Evolutionary conservation across 1,140 invertebrate genomes (phyloP), one percentile per base, ranked within the genome.

Genomic region (Meteorus sp.): DNA sequence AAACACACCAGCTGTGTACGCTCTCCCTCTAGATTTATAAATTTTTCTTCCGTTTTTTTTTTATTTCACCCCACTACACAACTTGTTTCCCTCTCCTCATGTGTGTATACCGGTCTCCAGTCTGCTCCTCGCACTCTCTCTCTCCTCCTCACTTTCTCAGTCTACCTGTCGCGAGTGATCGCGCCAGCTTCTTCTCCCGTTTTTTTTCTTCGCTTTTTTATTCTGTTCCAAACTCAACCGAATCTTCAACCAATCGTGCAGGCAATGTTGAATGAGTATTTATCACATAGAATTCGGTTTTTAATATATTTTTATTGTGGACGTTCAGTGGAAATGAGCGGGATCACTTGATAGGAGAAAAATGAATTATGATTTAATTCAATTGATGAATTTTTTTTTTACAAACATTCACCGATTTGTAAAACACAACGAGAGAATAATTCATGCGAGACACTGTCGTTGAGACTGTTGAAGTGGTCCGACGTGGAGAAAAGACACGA

Each of bases 1-100:
- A 4, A 27, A 22, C 25, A 17, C 60, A 54, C 47, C 59, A 54
- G 64, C 56, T 55, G 44, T 62, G 47, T 54, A 33, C 56, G 29
- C 29, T 57, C 62, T 63, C 56, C 57, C 55, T 54, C 44, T 47
- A 25, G 19, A 39, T 29, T 29, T 43, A 27, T 47, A 35, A 11
- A 35, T 35, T 35, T 13, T 35, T n/a, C 33, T 35, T 35, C 33
- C 13, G 9, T 8, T 35, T 13, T 35, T 35, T 35, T n/a, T 35
- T 35, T 45, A 60, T 27, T 56, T 23, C 41, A 15, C 19, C 33
- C 48, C 59, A 23, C 33, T 31, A 25, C 27, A 19, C 8, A 7
- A n/a, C 17, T 5, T 31, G 2, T n/a, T 25, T 37, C 29, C 19
- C 44, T 48, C 37, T 45, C n/a, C 13, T 19, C 13, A n/a, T n/a